Conservation (phyloP, 2,888 invertebrate species). For the Galeopsomyia nigrocyanea region DNA sequence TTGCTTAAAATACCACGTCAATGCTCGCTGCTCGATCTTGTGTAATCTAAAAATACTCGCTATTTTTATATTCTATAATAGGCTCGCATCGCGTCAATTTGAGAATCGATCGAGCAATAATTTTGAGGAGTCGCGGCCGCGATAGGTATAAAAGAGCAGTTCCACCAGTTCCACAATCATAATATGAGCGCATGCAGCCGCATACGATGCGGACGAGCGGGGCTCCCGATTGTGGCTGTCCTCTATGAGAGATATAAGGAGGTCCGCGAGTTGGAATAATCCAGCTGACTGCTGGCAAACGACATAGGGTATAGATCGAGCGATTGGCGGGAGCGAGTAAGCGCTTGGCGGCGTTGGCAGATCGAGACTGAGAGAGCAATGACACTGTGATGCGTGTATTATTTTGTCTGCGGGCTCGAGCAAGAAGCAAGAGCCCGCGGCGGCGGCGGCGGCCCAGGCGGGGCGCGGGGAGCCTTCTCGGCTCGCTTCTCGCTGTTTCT, state of each 20-base stretch:
- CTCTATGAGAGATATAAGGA: too few species aligned
- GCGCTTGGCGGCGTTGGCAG: not conserved
- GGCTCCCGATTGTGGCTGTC: too few species aligned
- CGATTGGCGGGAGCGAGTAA: conserved; percentile 12
- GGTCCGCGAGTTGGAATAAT: conserved; percentile 42
- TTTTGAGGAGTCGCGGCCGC: not conserved
- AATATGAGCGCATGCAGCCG: not conserved
- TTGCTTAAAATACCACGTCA: too few species aligned
- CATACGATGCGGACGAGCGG: not conserved
- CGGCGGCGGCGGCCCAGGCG: too few species aligned
- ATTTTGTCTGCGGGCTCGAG: too few species aligned
- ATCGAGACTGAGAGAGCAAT: conserved; percentile 35
- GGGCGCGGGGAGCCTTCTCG: conserved; percentile 35
- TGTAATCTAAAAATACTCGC: too few species aligned
- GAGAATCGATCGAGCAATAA: too few species aligned
- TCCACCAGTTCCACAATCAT: conserved; percentile 6
- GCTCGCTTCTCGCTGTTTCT: conserved; percentile 49
- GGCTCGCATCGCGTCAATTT: too few species aligned
- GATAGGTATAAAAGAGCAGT: conserved; percentile 2
- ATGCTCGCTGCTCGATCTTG: too few species aligned
- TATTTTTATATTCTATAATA: too few species aligned
- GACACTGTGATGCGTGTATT: conserved; percentile 19
- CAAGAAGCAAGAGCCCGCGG: too few species aligned
- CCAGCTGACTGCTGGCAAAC: conserved; percentile 46
- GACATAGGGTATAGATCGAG: conserved; percentile 38